phyloP scores from a whole-genome alignment of 2,797 vertebrate genomes.

The Myotis myotis region DNA sequence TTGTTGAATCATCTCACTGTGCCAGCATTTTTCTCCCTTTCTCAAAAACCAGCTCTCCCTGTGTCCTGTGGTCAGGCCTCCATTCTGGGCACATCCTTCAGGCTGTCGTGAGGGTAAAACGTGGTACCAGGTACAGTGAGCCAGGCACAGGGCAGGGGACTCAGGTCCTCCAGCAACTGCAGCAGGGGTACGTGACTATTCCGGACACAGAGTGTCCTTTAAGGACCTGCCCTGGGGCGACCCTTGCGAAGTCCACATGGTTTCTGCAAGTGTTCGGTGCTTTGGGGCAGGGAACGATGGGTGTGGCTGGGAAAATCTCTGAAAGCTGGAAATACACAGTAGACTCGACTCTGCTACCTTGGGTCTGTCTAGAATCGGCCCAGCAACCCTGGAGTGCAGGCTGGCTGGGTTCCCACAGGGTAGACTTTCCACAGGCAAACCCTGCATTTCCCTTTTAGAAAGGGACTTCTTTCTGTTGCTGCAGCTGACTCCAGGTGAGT shows the following conservation, averaged over 20 bases:
- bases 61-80: not conserved
- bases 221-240: not conserved
- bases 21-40: not conserved
- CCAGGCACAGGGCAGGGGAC: not conserved
- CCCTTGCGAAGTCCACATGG: not conserved
- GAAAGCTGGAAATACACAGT: not conserved
- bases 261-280: not conserved
- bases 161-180: not conserved
- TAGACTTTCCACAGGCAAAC: too few relatives aligned
- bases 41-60: not conserved
- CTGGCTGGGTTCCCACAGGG: not conserved
- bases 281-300: not conserved
- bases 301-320: not conserved
- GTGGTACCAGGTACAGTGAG: not conserved
- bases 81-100: not conserved
- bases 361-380: not conserved
- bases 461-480: not conserved
- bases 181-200: too few relatives aligned
- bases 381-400: not conserved
- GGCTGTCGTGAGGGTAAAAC: not conserved
- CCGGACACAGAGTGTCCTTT: not conserved
- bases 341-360: not conserved
- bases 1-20: not conserved
- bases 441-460: too few relatives aligned
- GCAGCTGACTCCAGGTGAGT: not conserved